Conservation (phyloP, 2,797 vertebrate species). For the Nannoperca obscura region DNA sequence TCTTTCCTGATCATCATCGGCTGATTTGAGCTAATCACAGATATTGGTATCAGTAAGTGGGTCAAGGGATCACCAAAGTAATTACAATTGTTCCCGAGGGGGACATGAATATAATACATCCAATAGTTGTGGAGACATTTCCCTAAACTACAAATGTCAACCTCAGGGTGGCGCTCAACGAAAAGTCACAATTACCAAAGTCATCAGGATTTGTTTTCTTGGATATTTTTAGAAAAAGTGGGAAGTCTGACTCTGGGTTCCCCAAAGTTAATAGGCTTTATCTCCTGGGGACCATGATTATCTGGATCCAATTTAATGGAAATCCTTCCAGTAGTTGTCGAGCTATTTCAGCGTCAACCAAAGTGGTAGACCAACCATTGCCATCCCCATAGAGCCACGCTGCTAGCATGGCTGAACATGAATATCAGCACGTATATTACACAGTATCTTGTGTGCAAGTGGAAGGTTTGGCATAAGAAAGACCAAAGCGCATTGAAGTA, state of each 20-base stretch:
- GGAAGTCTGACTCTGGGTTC: too few species aligned
- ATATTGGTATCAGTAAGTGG: neutral
- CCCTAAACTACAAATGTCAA: neutral
- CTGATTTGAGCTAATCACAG: slow-evolving; percentile 8
- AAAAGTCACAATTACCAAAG: neutral
- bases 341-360: neutral
- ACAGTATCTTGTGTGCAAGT: neutral
- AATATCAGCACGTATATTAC: neutral
- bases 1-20: neutral
- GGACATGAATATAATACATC: neutral
- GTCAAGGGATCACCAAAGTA: too few species aligned
- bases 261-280: neutral
- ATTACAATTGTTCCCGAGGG: too few species aligned
- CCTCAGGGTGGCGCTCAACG: too few species aligned
- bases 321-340: neutral
- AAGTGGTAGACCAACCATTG: neutral
- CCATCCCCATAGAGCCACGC: neutral
- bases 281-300: neutral
- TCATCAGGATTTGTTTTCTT: too few species aligned
- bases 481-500: neutral
- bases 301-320: neutral
- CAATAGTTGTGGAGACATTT: neutral
- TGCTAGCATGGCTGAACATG: neutral
- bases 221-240: too few species aligned
- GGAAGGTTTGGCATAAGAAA: neutral